Percentiles rank a stretch among this genome's conserved stretches.
These are phyloP conservation scores for Subacronicta megacephala DNA, from an alignment of 2,888 invertebrate species.

Conservation along the genomic window DNA sequence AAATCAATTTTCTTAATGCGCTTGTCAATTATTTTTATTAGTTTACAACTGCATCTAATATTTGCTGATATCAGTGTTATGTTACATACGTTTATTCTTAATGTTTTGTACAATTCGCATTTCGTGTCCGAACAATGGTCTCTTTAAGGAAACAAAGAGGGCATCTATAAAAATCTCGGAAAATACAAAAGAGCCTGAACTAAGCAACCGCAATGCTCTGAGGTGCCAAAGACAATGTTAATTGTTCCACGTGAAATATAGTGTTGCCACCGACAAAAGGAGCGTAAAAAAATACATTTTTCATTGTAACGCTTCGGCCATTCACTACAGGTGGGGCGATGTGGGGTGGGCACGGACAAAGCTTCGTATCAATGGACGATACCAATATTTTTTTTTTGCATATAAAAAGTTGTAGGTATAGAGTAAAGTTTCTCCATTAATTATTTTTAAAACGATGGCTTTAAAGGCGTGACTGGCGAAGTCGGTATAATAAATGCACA, in stretches of 20 bases:
- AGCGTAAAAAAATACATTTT: constrained; percentile 82
- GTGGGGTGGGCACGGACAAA: constrained; percentile 85
- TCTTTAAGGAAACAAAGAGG: constrained; percentile 58
- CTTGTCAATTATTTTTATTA: constrained; percentile 56
- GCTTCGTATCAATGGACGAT: constrained; percentile 85
- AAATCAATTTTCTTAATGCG: constrained; percentile 75
- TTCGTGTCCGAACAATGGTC: constrained; percentile 54
- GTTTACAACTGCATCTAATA: constrained; percentile 17
- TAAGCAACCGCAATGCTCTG: constrained; percentile 74
- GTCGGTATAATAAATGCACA: constrained; percentile 20
- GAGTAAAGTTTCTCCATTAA: constrained; percentile 78
- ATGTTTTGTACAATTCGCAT: constrained; percentile 50
- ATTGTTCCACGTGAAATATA: constrained; percentile 89
- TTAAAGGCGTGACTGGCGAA: constrained; percentile 62
- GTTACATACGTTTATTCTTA: constrained; percentile 19
- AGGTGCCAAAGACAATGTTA: constrained; percentile 89
- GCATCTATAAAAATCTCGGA: constrained; percentile 57
- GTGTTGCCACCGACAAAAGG: constrained; percentile 88
- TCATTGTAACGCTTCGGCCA: constrained; percentile 83
- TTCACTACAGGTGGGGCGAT: constrained; percentile 86
- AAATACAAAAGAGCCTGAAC: constrained; percentile 61
- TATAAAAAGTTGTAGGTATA: constrained; percentile 73
- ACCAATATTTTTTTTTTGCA: constrained; percentile 76
- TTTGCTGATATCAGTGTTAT: constrained; percentile 16
- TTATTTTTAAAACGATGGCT: constrained; percentile 71